phyloP scores from a whole-genome alignment of 1,140 invertebrate species.

The Temnothorax longispinosus region DNA sequence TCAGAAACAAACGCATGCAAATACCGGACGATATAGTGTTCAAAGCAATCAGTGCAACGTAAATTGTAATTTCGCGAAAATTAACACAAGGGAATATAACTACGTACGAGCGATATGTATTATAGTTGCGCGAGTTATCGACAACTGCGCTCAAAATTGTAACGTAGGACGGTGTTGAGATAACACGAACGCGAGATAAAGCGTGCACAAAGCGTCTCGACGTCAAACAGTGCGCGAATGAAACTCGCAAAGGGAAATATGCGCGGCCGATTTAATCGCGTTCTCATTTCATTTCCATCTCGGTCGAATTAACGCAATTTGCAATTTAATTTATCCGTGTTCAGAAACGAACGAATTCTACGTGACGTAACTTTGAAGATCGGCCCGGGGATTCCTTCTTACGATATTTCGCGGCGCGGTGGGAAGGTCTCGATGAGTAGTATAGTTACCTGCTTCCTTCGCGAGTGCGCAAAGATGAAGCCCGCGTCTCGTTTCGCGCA shows the following conservation, averaged over 20 bases:
- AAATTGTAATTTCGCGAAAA: conserved; percentile 7
- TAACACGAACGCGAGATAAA: background rate
- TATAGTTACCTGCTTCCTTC: background rate
- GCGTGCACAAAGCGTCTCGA: background rate
- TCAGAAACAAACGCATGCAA: background rate
- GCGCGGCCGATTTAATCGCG: background rate
- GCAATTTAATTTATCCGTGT: background rate
- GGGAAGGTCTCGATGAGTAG: conserved; percentile 35
- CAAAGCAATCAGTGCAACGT: background rate
- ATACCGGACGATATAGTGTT: background rate
- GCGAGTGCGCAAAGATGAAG: background rate
- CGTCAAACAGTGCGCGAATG: background rate
- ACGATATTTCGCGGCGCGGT: background rate
- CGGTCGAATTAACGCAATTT: background rate
- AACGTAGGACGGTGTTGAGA: background rate
- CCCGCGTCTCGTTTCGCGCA: background rate
- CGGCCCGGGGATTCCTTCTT: conserved; percentile 40
- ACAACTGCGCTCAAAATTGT: conserved; percentile 7
- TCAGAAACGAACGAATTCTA: background rate
- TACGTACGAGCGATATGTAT: background rate
- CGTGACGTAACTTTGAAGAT: background rate
- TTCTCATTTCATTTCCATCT: background rate
- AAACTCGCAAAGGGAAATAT: background rate
- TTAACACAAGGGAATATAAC: background rate
- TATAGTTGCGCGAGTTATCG: background rate